Base-by-base conservation (phyloP, 2,797 vertebrate species). In the Sphenopsis melanotis region DNA sequence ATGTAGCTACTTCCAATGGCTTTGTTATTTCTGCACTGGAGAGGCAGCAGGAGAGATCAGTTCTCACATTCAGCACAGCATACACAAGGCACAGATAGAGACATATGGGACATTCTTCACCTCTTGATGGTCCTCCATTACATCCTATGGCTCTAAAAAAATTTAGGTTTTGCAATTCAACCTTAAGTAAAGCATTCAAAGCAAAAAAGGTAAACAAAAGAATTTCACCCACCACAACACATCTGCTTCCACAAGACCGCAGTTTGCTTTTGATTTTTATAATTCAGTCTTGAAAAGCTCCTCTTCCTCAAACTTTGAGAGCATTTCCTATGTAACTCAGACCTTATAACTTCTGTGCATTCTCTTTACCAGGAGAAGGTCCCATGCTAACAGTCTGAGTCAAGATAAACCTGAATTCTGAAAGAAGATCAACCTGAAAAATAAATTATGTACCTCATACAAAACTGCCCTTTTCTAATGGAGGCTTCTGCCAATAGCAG, bases 401-500 rank as follows among this genome's bases (percentile, higher is more conserved):
- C 53, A 87, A 77, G 83, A 90, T 29, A 92, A 94, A 87, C 19
- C 57, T 70, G 37, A 88, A 83, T 64, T 27, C 30, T 91, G 87
- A 85, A 37, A 79, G 76, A 95, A 87, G 32, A 89, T 74, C 64
- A 80, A 90, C 36, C 72, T 70, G 21, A 80, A 75, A 65, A 70
- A 60, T 44, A 69, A 94, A 55, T 55, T 32, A 90, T 36, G 59
- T 39, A 71, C 75, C 50, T 94, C 83, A 89, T 39, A 87, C 44
- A 83, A 80, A 94, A 91, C 39, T 93, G 92, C 89, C 93, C 92
- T 96, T 96, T 95, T 39, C 59, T 85, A 93, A 94, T 68, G 64
- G 90, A 96, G 90, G 87, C 55, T 94, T 93, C 91, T 94, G 92
- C 94, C 94, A 97, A 94, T 14, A 95, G 89, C 90, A 96, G 95